These are phyloP conservation scores for Psittacula cyanocephala DNA, from an alignment of 2,113 vertebrate species.

Conservation along the genomic window DNA sequence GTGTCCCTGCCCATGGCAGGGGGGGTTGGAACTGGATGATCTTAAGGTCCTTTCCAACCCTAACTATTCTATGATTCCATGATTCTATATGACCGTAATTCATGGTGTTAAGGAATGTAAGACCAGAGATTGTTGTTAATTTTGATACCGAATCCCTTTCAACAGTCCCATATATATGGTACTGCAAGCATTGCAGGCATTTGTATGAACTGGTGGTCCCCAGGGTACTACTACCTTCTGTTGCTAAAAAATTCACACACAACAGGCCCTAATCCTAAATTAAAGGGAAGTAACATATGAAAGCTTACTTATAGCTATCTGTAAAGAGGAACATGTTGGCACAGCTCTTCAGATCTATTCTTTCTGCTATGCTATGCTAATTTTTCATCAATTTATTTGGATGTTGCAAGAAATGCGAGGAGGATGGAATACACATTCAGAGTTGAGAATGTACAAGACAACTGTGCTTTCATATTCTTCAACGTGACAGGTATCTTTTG, in stretches of 20 bases:
- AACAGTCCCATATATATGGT: background rate
- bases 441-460: background rate
- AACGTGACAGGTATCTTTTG: background rate
- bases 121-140: background rate
- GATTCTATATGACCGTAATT: background rate
- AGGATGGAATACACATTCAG: background rate
- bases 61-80: too few relatives aligned
- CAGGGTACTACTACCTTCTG: background rate
- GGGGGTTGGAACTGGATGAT: too few relatives aligned
- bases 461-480: background rate
- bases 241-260: background rate
- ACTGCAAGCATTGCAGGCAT: background rate
- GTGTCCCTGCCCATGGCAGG: too few relatives aligned
- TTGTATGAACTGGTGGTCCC: background rate
- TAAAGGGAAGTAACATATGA: background rate
- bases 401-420: background rate
- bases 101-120: background rate
- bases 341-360: background rate
- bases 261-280: background rate
- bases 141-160: background rate
- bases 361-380: background rate
- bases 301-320: background rate
- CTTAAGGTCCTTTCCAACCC: too few relatives aligned
- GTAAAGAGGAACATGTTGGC: background rate
- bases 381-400: background rate